Evolutionary conservation across 2,113 vertebrate genomes (phyloP), one percentile per base, ranked within the genome.

Genomic region (Epinephelus moara): DNA sequence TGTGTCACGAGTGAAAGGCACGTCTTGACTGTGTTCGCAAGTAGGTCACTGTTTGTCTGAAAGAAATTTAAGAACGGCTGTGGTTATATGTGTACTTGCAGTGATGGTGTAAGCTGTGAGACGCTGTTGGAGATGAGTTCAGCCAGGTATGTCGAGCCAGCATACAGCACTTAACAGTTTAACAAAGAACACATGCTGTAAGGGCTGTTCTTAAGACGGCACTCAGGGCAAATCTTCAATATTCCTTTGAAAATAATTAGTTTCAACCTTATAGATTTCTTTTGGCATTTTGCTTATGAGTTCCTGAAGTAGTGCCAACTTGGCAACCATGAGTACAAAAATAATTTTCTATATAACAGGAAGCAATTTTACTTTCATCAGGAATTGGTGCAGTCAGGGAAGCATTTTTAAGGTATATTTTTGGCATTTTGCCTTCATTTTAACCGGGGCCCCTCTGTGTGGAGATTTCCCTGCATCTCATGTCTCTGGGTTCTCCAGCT

Each of bases 1-100:
- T 45, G 56, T 42, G 21, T 77, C 18, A n/a, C 6, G 14, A 59
- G 30, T 74, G 9, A 62, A 66, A 67, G 50, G 42, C 25, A n/a
- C 11, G 9, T 72, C 37, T 78, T 19, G 3, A 25, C 10, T 3
- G 6, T 53, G 62, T 77, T 42, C 61, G 27, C 15, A 63, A 82
- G 53, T 68, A 78, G 42, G 72, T 83, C 80, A 79, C 6, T 23
- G 67, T 7, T 64, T 9, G 71, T 55, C 59, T 19, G 27, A 59
- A 25, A 56, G 17, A 52, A 37, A 71, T 6, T 21, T 12, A 14
- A 17, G 55, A 33, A 27, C 19, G 30, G 4, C 27, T 30, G 4
- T 4, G 33, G 47, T 74, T 45, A 2, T 15, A 40, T 2, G 5
- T 52, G 53, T 66, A 42, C 30, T 25, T 21, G 25, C 6, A n/a